A percentile compares a stretch with the other conserved stretches of the same genome.
These are phyloP conservation scores for Camponotus fellah DNA, from an alignment of 2,888 invertebrate species.

Conservation along the genomic window DNA sequence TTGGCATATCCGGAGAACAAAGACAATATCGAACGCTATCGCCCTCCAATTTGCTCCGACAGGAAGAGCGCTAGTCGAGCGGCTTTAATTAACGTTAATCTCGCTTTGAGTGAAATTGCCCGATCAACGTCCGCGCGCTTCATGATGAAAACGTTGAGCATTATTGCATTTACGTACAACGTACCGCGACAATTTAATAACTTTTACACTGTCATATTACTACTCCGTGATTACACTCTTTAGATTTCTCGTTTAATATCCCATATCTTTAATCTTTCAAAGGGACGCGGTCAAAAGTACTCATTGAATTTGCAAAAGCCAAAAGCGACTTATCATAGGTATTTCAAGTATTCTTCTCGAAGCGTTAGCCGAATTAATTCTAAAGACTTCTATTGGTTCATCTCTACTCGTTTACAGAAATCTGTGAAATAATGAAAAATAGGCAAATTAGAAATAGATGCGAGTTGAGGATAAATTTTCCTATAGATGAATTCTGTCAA, in stretches of 20 bases:
- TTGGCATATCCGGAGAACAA: slow-evolving; percentile 20
- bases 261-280: slow-evolving; percentile 14
- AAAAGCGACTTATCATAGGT: neutral
- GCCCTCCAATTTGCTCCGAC: slow-evolving; percentile 7
- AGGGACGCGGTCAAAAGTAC: neutral
- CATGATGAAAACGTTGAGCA: slow-evolving; percentile 41
- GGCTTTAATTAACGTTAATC: slow-evolving; percentile 47
- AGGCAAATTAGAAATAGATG: neutral
- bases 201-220: slow-evolving; percentile 25
- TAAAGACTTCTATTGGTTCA: neutral
- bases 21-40: slow-evolving; percentile 13
- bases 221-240: slow-evolving; percentile 15
- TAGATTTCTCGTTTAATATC: slow-evolving; percentile 13
- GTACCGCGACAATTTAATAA: slow-evolving; percentile 21
- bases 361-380: neutral
- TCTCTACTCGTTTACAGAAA: neutral
- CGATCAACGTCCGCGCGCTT: slow-evolving; percentile 22
- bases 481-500: slow-evolving; percentile 95
- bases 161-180: slow-evolving; percentile 47
- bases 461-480: slow-evolving; percentile 32
- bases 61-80: slow-evolving; percentile 32
- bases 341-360: neutral
- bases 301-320: neutral
- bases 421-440: neutral
- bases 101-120: slow-evolving; percentile 41